A percentile compares a stretch with the other conserved stretches of the same genome.
phyloP scores from a whole-genome alignment of 2,113 vertebrate species.

The Gopherus evgoodei region DNA sequence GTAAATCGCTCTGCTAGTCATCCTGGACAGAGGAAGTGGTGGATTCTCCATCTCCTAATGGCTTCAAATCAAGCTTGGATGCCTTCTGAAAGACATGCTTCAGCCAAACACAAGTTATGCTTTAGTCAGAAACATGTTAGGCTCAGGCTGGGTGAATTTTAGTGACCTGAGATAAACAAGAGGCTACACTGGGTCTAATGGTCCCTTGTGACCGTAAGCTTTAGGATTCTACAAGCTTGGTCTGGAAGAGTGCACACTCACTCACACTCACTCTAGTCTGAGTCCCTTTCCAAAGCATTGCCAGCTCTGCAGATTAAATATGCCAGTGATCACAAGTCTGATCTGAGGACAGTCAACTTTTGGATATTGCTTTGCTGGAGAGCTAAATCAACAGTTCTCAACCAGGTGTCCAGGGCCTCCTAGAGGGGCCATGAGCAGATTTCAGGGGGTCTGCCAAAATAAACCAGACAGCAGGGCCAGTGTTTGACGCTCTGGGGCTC shows the following conservation, averaged over 20 bases:
- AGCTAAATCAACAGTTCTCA: no score
- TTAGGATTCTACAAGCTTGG: fast-evolving
- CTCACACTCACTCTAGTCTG: fast-evolving
- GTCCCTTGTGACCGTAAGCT: neutral
- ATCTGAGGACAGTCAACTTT: fast-evolving
- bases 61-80: no score
- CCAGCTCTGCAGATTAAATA: fast-evolving
- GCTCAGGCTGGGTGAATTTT: neutral
- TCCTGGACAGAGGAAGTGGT: neutral
- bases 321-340: neutral
- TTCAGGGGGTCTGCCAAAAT: no score
- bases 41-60: neutral
- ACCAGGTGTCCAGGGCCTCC: no score
- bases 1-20: no score
- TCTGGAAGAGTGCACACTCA: fast-evolving
- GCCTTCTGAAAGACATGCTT: neutral
- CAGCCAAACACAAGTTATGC: neutral
- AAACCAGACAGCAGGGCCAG: no score
- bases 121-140: neutral
- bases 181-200: neutral
- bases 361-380: no score
- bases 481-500: no score
- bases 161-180: neutral
- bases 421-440: no score
- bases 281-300: neutral